phyloP scores from a whole-genome alignment of 2,113 vertebrate species.

The Hepsetus odoe region DNA sequence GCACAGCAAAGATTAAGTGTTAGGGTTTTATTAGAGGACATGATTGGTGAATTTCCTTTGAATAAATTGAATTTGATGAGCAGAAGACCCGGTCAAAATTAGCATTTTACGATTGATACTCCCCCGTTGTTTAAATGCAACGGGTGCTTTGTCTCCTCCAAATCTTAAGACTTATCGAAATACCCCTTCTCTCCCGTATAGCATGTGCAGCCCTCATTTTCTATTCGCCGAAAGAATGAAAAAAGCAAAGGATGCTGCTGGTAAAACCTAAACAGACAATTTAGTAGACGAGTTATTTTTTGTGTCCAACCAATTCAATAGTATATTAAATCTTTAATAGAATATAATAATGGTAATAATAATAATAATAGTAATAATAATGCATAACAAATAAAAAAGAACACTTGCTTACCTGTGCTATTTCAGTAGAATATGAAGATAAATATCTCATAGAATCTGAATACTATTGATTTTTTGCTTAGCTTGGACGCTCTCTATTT shows the following conservation, averaged over 20 bases:
- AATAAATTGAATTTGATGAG: constrained; percentile 79
- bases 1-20: constrained; percentile 74
- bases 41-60: constrained; percentile 80
- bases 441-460: too few relatives aligned
- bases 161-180: constrained; percentile 34
- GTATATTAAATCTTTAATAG: neutral
- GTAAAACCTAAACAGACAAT: neutral
- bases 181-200: neutral
- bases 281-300: neutral
- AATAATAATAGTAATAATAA: too few relatives aligned
- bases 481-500: too few relatives aligned
- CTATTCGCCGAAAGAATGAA: neutral
- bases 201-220: neutral
- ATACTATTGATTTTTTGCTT: too few relatives aligned
- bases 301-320: neutral
- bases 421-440: too few relatives aligned
- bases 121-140: constrained; percentile 74
- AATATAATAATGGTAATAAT: too few relatives aligned
- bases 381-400: too few relatives aligned
- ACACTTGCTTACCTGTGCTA: too few relatives aligned
- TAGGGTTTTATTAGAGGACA: constrained; percentile 77
- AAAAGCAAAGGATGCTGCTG: neutral
- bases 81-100: constrained; percentile 71
- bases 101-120: constrained; percentile 78
- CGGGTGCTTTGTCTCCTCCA: constrained; percentile 65